Evolutionary conservation across 2,888 invertebrate species (phyloP), one percentile per base, ranked within the genome.

Genomic region (Trissonchulus sp.): DNA sequence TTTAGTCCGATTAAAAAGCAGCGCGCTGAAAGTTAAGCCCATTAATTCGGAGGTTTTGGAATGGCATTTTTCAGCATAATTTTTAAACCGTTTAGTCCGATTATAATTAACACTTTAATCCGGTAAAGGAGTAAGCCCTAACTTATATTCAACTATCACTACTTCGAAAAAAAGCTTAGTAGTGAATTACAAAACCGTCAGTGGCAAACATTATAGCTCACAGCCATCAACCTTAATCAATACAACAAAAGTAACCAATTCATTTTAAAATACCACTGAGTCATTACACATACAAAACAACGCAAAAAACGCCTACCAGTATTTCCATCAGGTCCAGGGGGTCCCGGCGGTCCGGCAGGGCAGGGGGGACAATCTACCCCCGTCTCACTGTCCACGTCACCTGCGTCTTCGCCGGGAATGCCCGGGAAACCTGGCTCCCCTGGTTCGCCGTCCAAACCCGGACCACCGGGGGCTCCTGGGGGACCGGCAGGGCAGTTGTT

Each of bases 281-380:
- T 48, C 8, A 48, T 48, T 48, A 48, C 23, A 8, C 23, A n/a
- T n/a, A n/a, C n/a, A n/a, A n/a, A n/a, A n/a, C n/a, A n/a, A n/a
- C n/a, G n/a, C n/a, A n/a, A n/a, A 23, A 48, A 48, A n/a, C 34
- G 34, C 28, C 37, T 69, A 69, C 71, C 71, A 33, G 34, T 30
- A 8, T 30, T 30, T 35, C 71, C 71, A 15, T 34, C 31, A 23
- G 37, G 34, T 31, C 71, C 71, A 35, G 71, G 31, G 23, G 71
- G 71, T n/a, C 71, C 71, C 3, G 71, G 71, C n/a, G 71, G 71
- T 69, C 71, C 71, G 15, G 71, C 35, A 8, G 71, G 71, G 34
- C 71, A 69, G 2, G 71, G 71, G 2, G 71, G 71, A 36, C 71
- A 69, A 34, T 69, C 36, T 28, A 30, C 71, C 2, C 37, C 71